Evolutionary conservation across 1,140 invertebrate genomes (phyloP), one percentile per base, ranked within the genome.

Genomic region (Tetramorium alpestre): DNA sequence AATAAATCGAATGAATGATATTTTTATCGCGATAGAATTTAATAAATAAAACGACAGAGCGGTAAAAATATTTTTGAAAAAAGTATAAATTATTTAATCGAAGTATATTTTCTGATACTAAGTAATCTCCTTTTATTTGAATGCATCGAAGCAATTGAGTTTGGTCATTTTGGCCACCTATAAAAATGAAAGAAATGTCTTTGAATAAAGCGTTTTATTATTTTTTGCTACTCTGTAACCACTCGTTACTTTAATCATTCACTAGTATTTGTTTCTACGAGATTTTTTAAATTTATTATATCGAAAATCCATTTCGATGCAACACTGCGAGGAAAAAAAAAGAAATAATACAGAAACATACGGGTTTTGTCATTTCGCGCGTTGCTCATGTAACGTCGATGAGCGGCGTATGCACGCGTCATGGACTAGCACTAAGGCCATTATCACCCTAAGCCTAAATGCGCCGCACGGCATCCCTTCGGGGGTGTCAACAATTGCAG

Each of bases 381-480:
- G 60, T 25, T 72, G 81, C 38, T 77, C 56, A 5, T 78, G 58
- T 73, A 49, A 62, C 47, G 28, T 11, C 38, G 67, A 70, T 76
- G 56, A 73, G 90, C 88, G 78, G 88, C 81, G 77, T 87, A 90
- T 91, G 88, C 90, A 88, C 87, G 86, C 85, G 82, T 91, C 89
- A 88, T 85, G 90, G 91, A 88, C 87, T 22, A 92, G 88, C 91
- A 89, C 90, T 92, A 93, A 91, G 92, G 92, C 92, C 93, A 94
- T 94, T 94, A 94, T 94, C 93, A 92, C 91, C 89, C 91, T 87
- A 87, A 87, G 38, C 88, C 85, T 60, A 82, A 88, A 86, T 73
- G 75, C 72, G 58, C 54, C 33, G 58, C 56, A 85, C 62, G 65
- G 41, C 75, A 76, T 60, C 60, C 73, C 72, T 58, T n/a, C 67